Base-by-base conservation (phyloP, 2,797 vertebrate species). In the Hozukius guyotensis region DNA sequence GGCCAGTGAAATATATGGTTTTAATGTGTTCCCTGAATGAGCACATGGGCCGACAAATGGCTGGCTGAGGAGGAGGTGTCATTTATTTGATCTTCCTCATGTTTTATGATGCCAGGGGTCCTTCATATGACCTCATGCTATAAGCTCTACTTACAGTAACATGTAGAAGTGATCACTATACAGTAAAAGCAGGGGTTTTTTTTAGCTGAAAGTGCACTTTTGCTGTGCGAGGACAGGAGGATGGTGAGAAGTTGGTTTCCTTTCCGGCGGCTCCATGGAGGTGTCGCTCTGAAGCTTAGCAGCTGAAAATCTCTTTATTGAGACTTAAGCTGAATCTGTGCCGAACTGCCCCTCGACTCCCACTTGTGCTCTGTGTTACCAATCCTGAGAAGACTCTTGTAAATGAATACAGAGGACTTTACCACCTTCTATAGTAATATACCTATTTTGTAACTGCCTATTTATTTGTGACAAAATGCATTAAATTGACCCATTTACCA, bases 1-100 rank as follows among this genome's bases (percentile, higher is more conserved):
- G 92, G 91, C 80, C 70, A 78, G 62, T 81, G 74, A 84, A 92
- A 94, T 93, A 90, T 90, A 92, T 82, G 91, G 86, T 92, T 91
- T 86, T 61, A 68, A 91, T 88, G 91, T 83, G 32, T 87, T 80
- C 86, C 75, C 82, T 82, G 78, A 87, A 87, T 55, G 84, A 75
- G 85, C 84, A 87, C 85, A 87, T 86, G 71, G 82, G 83, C 86
- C 29, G 83, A 91, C 94, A 95, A 95, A 96, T 95, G 94, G 95
- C 78, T 8, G 34, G 27, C 68, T 22, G 55, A 76, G 80, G 69
- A 83, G 80, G 80, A 82, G 78, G 72, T 69, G 77, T 77, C 82
- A 82, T 87, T 85, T 70, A 86, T 88, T 84, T 79, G 82, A 93
- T 90, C 82, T 36, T 71, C 63, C 75, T 67, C 24, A 2, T 80